Conservation (phyloP, 2,888 invertebrate species). For the Vanessa cardui region DNA sequence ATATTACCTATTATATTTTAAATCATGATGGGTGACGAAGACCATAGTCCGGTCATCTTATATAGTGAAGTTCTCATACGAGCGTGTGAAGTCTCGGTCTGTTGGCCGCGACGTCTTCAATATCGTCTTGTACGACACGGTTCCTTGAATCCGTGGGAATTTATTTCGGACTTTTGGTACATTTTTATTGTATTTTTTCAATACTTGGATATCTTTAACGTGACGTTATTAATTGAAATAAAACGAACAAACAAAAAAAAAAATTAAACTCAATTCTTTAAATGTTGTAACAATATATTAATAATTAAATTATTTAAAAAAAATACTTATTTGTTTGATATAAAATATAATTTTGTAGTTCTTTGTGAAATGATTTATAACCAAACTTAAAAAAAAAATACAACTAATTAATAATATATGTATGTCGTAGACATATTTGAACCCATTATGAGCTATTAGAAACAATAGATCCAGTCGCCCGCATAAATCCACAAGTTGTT, state of each 20-base stretch:
- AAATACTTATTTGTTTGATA: too few relatives aligned
- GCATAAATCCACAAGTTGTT: conserved; percentile 35
- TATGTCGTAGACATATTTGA: background rate
- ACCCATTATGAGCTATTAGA: background rate
- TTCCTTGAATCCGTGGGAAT: conserved; percentile 51
- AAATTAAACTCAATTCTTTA: background rate
- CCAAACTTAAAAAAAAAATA: too few relatives aligned
- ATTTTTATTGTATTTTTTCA: conserved; percentile 34
- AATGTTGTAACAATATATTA: background rate
- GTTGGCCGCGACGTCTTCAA: conserved; percentile 52
- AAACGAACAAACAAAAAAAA: background rate
- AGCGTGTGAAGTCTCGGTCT: conserved; percentile 53
- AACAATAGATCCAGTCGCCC: conserved; percentile 26
- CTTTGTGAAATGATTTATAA: too few relatives aligned
- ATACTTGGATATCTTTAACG: background rate
- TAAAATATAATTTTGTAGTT: too few relatives aligned
- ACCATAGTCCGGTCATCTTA: conserved; percentile 50
- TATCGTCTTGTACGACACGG: conserved; percentile 55
- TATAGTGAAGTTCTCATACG: conserved; percentile 53
- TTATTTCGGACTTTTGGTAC: conserved; percentile 42
- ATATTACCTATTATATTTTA: conserved; percentile 11
- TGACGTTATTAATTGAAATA: conserved; percentile 7
- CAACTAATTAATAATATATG: background rate
- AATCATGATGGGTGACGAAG: conserved; percentile 29
- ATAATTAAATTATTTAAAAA: too few relatives aligned